These are phyloP conservation scores for Zapus hudsonius DNA, from an alignment of 2,113 vertebrate species.

Conservation along the genomic window DNA sequence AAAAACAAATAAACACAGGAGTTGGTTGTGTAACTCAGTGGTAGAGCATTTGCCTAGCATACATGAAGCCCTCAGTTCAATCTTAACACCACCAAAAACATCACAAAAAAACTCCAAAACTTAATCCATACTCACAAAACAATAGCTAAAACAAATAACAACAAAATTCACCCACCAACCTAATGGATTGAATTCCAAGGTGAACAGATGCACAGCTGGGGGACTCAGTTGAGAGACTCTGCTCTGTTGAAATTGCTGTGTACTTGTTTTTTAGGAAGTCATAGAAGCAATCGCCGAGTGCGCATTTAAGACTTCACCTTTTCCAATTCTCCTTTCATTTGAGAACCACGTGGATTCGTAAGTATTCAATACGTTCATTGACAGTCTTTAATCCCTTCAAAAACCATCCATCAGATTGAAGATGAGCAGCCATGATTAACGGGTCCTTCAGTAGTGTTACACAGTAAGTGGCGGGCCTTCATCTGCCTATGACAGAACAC, in stretches of 20 bases:
- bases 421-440: not conserved
- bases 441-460: not conserved
- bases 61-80: not conserved
- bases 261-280: constrained; percentile 92
- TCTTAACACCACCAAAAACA: not conserved
- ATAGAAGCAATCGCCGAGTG: constrained; percentile 98
- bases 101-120: not conserved
- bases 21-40: not conserved
- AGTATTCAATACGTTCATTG: constrained; percentile 82
- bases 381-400: not conserved
- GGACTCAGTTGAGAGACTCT: not conserved
- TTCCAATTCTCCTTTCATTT: constrained; percentile 97
- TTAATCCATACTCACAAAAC: not conserved
- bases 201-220: not conserved
- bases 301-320: constrained; percentile 98
- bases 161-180: not conserved
- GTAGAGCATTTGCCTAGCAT: not conserved
- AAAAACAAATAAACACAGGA: not conserved
- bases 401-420: not conserved
- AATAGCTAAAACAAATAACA: not conserved
- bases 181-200: not conserved
- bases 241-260: constrained; percentile 17
- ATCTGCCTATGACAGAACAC: not conserved
- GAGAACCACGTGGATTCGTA: constrained; percentile 99
- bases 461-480: not conserved